Evolutionary conservation across 1,140 invertebrate species (phyloP).

Genomic region (Nebria ingens): DNA sequence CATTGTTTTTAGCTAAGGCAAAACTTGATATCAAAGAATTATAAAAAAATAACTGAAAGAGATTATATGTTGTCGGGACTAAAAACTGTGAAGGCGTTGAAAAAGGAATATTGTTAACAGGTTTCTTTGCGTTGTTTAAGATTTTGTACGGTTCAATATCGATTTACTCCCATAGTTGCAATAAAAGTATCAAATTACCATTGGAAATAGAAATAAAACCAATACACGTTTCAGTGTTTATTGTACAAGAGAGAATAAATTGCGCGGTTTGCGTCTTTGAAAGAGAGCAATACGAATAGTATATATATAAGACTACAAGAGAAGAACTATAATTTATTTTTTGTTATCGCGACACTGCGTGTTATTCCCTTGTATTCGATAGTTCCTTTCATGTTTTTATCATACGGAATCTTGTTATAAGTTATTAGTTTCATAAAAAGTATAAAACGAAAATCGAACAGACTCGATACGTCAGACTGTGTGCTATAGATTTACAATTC

Average conservation of each 20-base stretch:
- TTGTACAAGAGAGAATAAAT: neutral
- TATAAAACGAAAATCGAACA: constrained; percentile 7
- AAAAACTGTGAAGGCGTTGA: too few relatives aligned
- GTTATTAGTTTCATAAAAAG: constrained; percentile 10
- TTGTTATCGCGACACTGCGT: too few relatives aligned
- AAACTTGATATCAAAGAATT: neutral
- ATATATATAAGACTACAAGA: too few relatives aligned
- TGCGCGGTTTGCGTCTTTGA: neutral
- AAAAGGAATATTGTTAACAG: too few relatives aligned
- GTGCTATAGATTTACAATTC: constrained; percentile 4
- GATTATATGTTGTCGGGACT: too few relatives aligned
- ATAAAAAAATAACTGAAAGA: neutral
- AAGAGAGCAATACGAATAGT: neutral
- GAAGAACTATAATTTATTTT: too few relatives aligned
- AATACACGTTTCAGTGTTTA: too few relatives aligned
- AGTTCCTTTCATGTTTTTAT: constrained; percentile 5
- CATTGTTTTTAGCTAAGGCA: neutral
- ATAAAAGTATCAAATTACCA: neutral
- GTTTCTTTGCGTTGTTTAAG: too few relatives aligned
- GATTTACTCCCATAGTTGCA: too few relatives aligned
- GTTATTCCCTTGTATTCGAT: too few relatives aligned
- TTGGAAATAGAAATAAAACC: neutral
- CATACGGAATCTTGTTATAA: constrained; percentile 12
- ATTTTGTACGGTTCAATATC: too few relatives aligned
- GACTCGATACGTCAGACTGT: neutral